Conservation (phyloP, 2,888 invertebrate genomes). For the Cyclophora punctaria region DNA sequence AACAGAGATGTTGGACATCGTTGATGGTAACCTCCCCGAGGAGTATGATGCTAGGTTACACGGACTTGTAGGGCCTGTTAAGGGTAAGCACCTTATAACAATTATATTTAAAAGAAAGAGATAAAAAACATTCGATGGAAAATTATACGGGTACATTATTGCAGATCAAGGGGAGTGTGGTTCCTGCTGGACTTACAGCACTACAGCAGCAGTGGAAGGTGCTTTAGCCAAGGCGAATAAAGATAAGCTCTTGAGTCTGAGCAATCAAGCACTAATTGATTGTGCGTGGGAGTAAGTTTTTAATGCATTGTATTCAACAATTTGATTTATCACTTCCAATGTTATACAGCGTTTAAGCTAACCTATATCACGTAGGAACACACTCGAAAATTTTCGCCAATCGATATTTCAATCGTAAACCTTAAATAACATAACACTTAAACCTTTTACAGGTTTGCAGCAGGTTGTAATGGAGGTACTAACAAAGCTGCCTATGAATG, state of each 20-base stretch:
- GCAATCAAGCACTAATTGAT: conserved; percentile 54
- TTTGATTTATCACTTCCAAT: neutral
- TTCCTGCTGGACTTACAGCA: conserved; percentile 52
- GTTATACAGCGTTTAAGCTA: neutral
- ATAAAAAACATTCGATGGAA: no score
- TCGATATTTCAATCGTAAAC: no score
- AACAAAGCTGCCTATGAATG: conserved; percentile 91
- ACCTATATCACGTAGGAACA: no score
- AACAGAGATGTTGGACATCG: conserved; percentile 20
- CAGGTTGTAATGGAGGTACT: conserved; percentile 92
- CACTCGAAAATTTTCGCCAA: no score
- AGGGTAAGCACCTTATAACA: conserved; percentile 28
- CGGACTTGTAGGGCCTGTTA: conserved; percentile 41
- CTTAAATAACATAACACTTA: no score
- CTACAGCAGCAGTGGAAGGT: conserved; percentile 49
- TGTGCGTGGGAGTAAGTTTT: conserved; percentile 52
- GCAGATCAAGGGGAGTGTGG: conserved; percentile 49
- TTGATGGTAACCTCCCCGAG: conserved; percentile 29
- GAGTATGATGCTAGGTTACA: conserved; percentile 42
- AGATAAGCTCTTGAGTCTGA: conserved; percentile 42
- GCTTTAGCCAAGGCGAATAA: conserved; percentile 46
- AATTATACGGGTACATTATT: no score
- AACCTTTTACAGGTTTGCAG: no score
- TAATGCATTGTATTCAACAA: no score
- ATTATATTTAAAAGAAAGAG: neutral